Evolutionary conservation across 2,797 vertebrate genomes (phyloP).

Genomic region (Enteromius unitaeniatus): DNA sequence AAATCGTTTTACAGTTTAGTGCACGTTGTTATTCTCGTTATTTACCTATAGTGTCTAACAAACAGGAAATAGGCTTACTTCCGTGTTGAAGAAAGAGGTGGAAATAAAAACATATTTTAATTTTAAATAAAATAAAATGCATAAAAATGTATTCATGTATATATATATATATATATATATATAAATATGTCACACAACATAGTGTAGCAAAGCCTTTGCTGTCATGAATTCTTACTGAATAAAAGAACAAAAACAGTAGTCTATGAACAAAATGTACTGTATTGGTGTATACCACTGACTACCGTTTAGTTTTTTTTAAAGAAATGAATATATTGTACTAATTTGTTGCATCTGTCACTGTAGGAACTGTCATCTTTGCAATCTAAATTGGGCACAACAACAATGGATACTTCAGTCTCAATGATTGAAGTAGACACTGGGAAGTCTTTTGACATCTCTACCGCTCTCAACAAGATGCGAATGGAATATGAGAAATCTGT

Average conservation of each 20-base stretch:
- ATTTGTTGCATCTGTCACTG: neutral
- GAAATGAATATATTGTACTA: neutral
- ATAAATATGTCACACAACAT: too few relatives aligned
- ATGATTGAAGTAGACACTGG: constrained; percentile 74
- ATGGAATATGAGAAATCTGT: constrained; percentile 71
- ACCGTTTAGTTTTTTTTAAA: too few relatives aligned
- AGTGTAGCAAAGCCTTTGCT: neutral
- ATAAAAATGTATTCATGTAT: neutral
- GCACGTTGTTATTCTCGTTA: too few relatives aligned
- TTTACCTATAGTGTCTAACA: too few relatives aligned
- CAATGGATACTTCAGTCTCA: constrained; percentile 68
- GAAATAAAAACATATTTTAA: neutral
- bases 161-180: too few relatives aligned
- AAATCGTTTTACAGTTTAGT: too few relatives aligned
- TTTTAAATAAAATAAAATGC: too few relatives aligned
- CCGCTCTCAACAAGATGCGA: constrained; percentile 69
- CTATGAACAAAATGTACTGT: neutral
- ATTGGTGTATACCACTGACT: neutral
- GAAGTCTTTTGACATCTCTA: constrained; percentile 71
- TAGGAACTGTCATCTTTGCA: constrained; percentile 70
- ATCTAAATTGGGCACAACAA: constrained; percentile 66
- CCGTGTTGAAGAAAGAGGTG: too few relatives aligned
- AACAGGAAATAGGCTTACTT: too few relatives aligned
- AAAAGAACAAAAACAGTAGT: neutral
- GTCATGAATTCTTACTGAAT: neutral